These are phyloP conservation scores for Boloria selene DNA, from an alignment of 2,888 invertebrate species.

Conservation along the genomic window DNA sequence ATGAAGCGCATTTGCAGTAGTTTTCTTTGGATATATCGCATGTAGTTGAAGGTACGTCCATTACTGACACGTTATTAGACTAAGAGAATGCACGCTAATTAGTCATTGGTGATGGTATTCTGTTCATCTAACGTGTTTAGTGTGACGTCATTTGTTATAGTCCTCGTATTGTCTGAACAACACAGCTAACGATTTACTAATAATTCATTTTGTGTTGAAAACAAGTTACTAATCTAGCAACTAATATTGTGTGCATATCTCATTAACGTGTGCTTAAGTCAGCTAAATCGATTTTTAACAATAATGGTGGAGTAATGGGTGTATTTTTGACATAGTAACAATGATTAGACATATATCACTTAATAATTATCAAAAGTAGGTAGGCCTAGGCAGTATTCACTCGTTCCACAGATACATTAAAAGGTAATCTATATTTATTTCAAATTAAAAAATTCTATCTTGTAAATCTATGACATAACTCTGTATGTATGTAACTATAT, in stretches of 20 bases:
- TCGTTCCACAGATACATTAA: background rate
- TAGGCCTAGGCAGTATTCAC: background rate
- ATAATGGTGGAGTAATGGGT: slow-evolving; percentile 65
- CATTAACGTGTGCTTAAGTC: slow-evolving; percentile 38
- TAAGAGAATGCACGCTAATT: slow-evolving; percentile 68
- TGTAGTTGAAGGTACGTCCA: slow-evolving; percentile 83
- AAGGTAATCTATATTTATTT: slow-evolving; percentile 4
- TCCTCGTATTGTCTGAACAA: slow-evolving; percentile 8
- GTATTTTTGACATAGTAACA: slow-evolving; percentile 66
- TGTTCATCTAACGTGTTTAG: slow-evolving; percentile 29
- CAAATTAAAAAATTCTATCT: background rate
- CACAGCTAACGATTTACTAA: slow-evolving; percentile 37
- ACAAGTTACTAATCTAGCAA: slow-evolving; percentile 33
- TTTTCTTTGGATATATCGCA: slow-evolving; percentile 83
- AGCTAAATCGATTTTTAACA: slow-evolving; percentile 36
- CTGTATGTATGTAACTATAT: background rate
- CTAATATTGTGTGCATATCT: slow-evolving; percentile 41
- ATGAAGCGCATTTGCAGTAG: slow-evolving; percentile 84
- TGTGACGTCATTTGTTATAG: slow-evolving; percentile 21
- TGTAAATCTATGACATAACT: background rate
- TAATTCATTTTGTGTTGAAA: slow-evolving; percentile 23
- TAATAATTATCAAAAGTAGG: slow-evolving; percentile 7
- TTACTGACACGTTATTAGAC: slow-evolving; percentile 73
- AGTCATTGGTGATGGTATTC: slow-evolving; percentile 65
- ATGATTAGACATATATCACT: slow-evolving; percentile 12